Percentiles rank a stretch among this genome's conserved stretches.
Evolutionary conservation across 2,797 vertebrate genomes (phyloP).

Genomic region (Tokudaia muenninki): DNA sequence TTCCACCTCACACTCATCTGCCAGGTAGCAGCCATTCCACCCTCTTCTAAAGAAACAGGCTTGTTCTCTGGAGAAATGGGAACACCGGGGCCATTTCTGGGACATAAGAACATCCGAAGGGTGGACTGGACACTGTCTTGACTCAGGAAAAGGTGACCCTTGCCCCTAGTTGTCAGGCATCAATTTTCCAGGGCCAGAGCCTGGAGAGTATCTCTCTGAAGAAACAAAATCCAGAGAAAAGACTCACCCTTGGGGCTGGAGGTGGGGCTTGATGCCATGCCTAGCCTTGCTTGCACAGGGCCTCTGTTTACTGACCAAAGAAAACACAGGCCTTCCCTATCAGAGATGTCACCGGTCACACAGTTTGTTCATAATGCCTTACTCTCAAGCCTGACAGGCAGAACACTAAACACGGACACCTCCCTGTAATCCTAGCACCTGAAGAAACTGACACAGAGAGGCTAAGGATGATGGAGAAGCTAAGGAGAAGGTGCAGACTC

Average conservation of each 20-base stretch:
- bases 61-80: constrained; percentile 14
- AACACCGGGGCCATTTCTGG: not conserved
- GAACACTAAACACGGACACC: not conserved
- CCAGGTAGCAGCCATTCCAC: not conserved
- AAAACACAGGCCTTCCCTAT: not conserved
- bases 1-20: not conserved
- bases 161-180: not conserved
- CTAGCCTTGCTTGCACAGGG: not conserved
- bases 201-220: not conserved
- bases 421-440: not conserved
- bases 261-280: not conserved
- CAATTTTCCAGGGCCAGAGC: not conserved
- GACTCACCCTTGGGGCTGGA: not conserved
- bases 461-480: not conserved
- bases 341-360: not conserved
- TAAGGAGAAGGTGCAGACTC: not conserved
- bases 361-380: not conserved
- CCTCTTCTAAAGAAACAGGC: not conserved
- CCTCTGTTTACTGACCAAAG: no score
- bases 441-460: not conserved
- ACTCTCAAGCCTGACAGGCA: not conserved
- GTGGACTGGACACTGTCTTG: not conserved
- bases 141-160: not conserved
- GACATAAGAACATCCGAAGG: not conserved
- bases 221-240: not conserved